Conservation (phyloP, 2,797 vertebrate species). For the Salmo trutta region DNA sequence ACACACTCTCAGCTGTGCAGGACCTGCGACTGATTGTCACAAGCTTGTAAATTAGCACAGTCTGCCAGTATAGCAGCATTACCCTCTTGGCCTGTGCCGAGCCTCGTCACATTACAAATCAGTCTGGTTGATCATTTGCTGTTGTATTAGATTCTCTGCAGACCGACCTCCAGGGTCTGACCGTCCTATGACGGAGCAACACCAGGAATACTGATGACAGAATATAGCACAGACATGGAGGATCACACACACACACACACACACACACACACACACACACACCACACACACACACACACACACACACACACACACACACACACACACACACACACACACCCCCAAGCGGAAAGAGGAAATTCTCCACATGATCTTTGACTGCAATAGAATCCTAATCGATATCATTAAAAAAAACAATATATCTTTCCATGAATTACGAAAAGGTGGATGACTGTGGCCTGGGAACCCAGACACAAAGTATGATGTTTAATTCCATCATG, state of each 20-base stretch:
- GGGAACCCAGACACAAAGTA: background rate
- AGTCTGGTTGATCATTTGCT: conserved; percentile 41
- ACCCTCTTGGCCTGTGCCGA: conserved; percentile 24
- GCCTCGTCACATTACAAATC: conserved; percentile 44
- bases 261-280: no score
- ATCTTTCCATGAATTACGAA: background rate
- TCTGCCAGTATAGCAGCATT: conserved; percentile 12
- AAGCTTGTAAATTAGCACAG: conserved; percentile 43
- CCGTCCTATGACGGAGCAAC: conserved; percentile 19
- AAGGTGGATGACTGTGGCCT: background rate
- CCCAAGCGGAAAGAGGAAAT: conserved; percentile 9
- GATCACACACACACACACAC: no score
- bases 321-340: no score
- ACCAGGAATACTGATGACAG: conserved; percentile 43
- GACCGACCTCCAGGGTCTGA: conserved; percentile 24
- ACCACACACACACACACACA: no score
- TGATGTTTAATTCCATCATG: background rate
- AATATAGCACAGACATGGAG: background rate
- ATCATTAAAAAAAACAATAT: conserved; percentile 13
- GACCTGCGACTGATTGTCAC: conserved; percentile 39
- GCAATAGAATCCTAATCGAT: conserved; percentile 26
- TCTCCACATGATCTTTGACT: conserved; percentile 19
- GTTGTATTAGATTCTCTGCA: conserved; percentile 38
- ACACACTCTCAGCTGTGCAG: background rate
- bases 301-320: background rate